Evolutionary conservation across 37 sponge, comb jelly and placozoan species (phyloP).

Genomic region (Cladorhizidae sp.): DNA sequence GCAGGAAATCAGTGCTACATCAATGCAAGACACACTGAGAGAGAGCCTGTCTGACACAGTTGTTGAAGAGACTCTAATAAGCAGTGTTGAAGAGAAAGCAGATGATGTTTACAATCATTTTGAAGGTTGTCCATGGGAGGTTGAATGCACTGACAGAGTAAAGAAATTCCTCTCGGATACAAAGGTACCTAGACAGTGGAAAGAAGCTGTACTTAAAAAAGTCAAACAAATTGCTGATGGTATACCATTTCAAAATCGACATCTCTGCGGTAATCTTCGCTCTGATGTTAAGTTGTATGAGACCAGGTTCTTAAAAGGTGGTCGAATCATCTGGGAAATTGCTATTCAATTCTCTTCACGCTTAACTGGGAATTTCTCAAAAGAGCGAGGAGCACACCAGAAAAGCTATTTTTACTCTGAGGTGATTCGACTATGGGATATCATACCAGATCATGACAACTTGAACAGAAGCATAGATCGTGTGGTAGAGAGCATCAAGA

Average conservation of each 20-base stretch:
- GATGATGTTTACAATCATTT: neutral
- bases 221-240: slow-evolving; percentile 51
- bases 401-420: slow-evolving; percentile 50
- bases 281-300: slow-evolving; percentile 59
- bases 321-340: slow-evolving; percentile 61
- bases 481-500: slow-evolving; percentile 30
- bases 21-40: too few relatives aligned
- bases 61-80: neutral
- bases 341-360: slow-evolving; percentile 60
- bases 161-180: slow-evolving; percentile 34
- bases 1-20: too few relatives aligned
- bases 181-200: neutral
- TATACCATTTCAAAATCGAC: slow-evolving; percentile 18
- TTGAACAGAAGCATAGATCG: slow-evolving; percentile 37
- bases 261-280: slow-evolving; percentile 35
- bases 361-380: slow-evolving; percentile 2
- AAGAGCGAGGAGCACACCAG: neutral
- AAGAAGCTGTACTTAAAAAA: slow-evolving; percentile 12
- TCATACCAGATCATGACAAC: slow-evolving; percentile 59
- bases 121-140: slow-evolving; percentile 53
- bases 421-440: slow-evolving; percentile 65
- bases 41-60: too few relatives aligned
- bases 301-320: slow-evolving; percentile 38
- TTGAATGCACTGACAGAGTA: slow-evolving; percentile 64
- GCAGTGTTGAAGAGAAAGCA: neutral